phyloP scores from a whole-genome alignment of 1,140 invertebrate species.

The Musca vetustissima region DNA sequence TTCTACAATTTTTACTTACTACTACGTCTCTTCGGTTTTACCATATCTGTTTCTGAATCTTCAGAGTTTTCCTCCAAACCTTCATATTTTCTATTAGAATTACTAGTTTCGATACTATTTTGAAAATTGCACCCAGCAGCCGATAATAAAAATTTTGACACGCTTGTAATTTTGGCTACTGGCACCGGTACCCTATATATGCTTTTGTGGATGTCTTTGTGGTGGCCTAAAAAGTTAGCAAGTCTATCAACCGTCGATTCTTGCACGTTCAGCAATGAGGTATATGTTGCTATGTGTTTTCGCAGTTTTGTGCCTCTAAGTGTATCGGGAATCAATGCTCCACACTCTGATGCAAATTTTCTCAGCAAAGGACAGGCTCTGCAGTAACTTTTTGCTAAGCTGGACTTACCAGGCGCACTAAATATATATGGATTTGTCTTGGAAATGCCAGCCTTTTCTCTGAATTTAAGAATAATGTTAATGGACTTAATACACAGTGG shows the following conservation, averaged over 20 bases:
- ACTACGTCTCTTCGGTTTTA: too few relatives aligned
- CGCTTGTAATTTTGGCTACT: background rate
- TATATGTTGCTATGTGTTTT: slow-evolving; percentile 4
- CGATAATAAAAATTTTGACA: background rate
- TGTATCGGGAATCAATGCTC: background rate
- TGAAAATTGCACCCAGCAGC: too few relatives aligned
- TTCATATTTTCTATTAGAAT: too few relatives aligned
- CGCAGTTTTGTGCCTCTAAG: background rate
- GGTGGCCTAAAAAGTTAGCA: background rate
- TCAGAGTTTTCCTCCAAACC: too few relatives aligned
- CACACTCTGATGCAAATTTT: background rate
- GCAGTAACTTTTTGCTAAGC: background rate
- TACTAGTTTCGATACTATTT: too few relatives aligned
- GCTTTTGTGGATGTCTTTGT: background rate
- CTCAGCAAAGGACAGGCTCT: background rate
- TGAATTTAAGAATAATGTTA: background rate
- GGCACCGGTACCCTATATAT: too few relatives aligned
- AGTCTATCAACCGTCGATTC: background rate
- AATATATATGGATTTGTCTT: background rate
- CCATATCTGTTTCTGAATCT: too few relatives aligned
- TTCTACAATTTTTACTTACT: too few relatives aligned
- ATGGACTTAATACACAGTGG: background rate
- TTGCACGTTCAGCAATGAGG: background rate
- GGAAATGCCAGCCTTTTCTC: too few relatives aligned
- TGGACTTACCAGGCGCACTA: background rate